Base-by-base conservation (phyloP, 2,888 invertebrate genomes). In the Cephus pygmeus region DNA sequence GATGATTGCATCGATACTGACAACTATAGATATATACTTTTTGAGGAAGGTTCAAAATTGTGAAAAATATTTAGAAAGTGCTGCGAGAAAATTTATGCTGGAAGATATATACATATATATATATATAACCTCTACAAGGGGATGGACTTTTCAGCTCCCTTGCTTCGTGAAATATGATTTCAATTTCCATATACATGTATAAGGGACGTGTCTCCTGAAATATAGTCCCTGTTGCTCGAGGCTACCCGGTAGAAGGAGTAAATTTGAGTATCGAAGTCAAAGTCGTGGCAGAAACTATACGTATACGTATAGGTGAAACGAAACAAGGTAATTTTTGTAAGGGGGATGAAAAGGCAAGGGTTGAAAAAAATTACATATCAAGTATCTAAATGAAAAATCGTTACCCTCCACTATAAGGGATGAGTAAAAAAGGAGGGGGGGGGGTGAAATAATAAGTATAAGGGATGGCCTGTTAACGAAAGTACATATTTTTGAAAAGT, bases 111-210 rank as follows among this genome's bases (percentile, higher is more conserved):
- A 36, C 0, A 36, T 36, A 40, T 40, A 4, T 40, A 23, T 40
- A 1, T 23, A 23, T 56, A 56, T 56, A 23, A 23, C 0, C 9
- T 56, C 6, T 56, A 23, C 9, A 6, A 9, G 12, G 31, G 30
- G 15, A 33, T 71, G 12, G 31, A 31, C 33, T 71, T 71, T 71
- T 30, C 71, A 23, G 31, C 15, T 71, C 12, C 31, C 31, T 31
- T 11, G 31, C 71, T 71, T 15, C 71, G 71, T 31, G 71, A 71
- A 71, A 71, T 71, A 34, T 71, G 71, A 34, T 71, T 71, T 71
- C 71, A 71, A 71, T 71, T 71, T 71, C 31, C 71, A 71, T 71
- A 71, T 71, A 71, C 11, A 12, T 6, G 23, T 9, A 56, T 56
- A 56, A 56, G 56, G 56, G 56, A 56, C 9, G 56, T 56, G 56